Evolutionary conservation across 1,140 invertebrate species (phyloP), one percentile per base, ranked within the genome.

Genomic region (Thaumetopoea pityocampa): DNA sequence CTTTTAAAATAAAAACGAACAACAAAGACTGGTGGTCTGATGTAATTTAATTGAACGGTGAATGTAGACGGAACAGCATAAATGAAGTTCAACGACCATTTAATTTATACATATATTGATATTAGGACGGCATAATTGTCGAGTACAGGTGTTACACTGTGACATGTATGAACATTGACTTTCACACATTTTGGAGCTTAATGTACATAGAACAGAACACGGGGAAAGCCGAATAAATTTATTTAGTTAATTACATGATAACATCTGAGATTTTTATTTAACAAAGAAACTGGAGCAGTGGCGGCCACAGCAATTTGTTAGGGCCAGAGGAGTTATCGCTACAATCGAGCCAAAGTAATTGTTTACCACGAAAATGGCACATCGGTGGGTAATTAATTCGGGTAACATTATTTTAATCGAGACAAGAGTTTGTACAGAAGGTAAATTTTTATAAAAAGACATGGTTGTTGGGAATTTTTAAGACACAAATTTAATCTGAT

Each of bases 301-400:
- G 19, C 22, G 11, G 45, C 56, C 33, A 30, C 30, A 26, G 36
- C 34, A 51, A 60, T 59, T 55, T 52, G 52, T 60, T 35, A 47
- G 32, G 40, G 34, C 35, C 22, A 30, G 26, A 45, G 33, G 50
- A 63, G 30, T 62, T 60, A 64, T 53, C 44, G 37, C 53, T 33
- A 23, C 45, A 36, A 53, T 58, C 47, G 44, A 28, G 33, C 27
- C 43, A 59, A 57, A 64, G 54, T 65, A 67, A 67, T 67, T 67
- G 64, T 61, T 58, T 53, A 54, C 35, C 37, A 48, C 26, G 29
- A 48, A 54, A 57, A 48, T 37, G 44, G 36, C 45, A 38, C 51
- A 54, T 54, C 58, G 41, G 32, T 20, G 40, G 44, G 40, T 53
- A 51, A 50, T 54, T 49, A 43, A 52, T 51, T 42, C 35, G 44